Conservation (phyloP, 2,113 vertebrate species). For the Balaenoptera acutorostrata region DNA sequence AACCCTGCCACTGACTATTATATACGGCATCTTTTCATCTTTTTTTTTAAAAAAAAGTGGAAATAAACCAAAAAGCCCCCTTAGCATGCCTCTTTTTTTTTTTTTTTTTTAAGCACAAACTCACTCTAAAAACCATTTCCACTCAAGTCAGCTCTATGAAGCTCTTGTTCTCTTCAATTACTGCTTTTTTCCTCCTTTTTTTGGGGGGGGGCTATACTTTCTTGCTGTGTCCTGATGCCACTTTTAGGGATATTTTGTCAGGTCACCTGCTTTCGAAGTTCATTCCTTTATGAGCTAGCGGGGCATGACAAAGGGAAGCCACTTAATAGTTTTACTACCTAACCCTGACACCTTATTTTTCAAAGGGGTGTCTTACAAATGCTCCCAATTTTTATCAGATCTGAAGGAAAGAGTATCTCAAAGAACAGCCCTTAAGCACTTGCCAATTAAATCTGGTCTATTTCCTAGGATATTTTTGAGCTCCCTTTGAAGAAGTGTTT, state of each 20-base stretch:
- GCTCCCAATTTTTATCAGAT: conserved; percentile 34
- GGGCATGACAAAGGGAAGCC: conserved; percentile 41
- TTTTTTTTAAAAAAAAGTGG: not conserved
- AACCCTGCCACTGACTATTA: not conserved
- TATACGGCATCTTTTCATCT: not conserved
- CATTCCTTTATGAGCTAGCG: conserved; percentile 7
- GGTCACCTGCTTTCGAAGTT: conserved; percentile 33
- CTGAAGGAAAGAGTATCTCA: conserved; percentile 40
- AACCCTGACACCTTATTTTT: conserved; percentile 60
- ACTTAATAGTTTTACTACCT: conserved; percentile 51
- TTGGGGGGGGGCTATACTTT: not conserved
- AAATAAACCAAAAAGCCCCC: conserved; percentile 22
- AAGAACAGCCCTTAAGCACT: conserved; percentile 45
- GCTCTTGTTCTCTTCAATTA: conserved; percentile 30
- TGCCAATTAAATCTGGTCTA: conserved; percentile 60
- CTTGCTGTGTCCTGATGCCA: not conserved
- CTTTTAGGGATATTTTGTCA: not conserved
- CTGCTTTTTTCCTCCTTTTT: not conserved
- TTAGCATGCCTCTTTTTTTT: not conserved
- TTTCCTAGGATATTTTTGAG: conserved; percentile 24
- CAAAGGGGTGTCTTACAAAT: conserved; percentile 45
- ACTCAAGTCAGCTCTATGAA: not conserved
- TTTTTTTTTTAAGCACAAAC: not conserved
- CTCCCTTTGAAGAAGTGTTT: conserved; percentile 51
- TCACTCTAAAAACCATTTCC: not conserved